phyloP scores from a whole-genome alignment of 2,113 vertebrate species.

The Alectura lathami region DNA sequence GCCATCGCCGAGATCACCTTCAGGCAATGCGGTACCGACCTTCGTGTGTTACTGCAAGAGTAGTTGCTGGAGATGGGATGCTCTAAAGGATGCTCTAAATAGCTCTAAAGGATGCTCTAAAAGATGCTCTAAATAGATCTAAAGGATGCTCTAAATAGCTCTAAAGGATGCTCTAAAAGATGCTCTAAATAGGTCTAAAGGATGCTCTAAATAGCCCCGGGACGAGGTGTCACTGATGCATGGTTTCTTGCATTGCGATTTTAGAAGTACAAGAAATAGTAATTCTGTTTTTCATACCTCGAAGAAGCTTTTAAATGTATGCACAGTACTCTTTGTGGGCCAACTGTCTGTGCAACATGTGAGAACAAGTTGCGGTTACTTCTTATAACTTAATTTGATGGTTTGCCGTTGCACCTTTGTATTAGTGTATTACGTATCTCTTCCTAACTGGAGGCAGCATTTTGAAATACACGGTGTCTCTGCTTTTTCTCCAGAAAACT shows the following conservation, averaged over 20 bases:
- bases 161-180: neutral
- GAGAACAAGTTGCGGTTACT: neutral
- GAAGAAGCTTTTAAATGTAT: neutral
- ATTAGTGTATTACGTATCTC: neutral
- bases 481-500: conserved; percentile 82
- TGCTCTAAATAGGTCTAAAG: no score
- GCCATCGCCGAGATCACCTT: conserved; percentile 89
- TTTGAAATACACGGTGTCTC: neutral
- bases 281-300: neutral
- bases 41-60: fast-evolving
- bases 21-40: conserved; percentile 85
- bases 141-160: no score
- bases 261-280: neutral
- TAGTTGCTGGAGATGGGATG: neutral
- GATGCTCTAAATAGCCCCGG: neutral
- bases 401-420: neutral
- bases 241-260: neutral
- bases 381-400: neutral
- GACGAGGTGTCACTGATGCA: neutral
- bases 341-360: fast-evolving
- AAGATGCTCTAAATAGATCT: no score
- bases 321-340: neutral
- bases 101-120: neutral
- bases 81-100: no score
- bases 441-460: neutral